Conservation (phyloP, 2,888 invertebrate genomes). For the Sceliomorpha sp. region DNA sequence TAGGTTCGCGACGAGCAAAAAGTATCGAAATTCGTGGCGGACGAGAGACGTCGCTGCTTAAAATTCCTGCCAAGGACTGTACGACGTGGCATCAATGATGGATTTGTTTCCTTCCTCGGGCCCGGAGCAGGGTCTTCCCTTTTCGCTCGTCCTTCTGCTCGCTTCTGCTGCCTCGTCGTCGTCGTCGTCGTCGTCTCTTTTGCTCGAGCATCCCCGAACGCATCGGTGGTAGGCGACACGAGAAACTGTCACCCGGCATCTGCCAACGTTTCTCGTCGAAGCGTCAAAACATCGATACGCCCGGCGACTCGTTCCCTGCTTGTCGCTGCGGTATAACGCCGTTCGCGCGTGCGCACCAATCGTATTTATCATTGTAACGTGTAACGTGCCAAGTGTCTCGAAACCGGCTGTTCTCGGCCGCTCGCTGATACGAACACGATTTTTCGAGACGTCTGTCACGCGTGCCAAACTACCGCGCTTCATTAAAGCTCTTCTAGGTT, state of each 20-base stretch:
- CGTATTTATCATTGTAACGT: constrained; percentile 56
- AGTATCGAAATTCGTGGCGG: constrained; percentile 60
- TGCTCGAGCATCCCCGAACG: constrained; percentile 33
- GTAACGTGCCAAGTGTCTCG: neutral
- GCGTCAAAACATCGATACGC: constrained; percentile 67
- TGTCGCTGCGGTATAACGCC: constrained; percentile 27
- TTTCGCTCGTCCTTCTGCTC: constrained; percentile 1
- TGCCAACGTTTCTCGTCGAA: constrained; percentile 64
- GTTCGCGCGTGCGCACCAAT: constrained; percentile 62
- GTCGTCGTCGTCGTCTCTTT: constrained; percentile 29
- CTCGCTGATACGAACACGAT: constrained; percentile 1
- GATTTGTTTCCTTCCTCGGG: constrained; percentile 62
- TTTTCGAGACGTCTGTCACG: neutral
- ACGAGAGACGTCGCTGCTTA: constrained; percentile 72
- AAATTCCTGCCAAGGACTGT: constrained; percentile 68
- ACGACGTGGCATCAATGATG: constrained; percentile 72
- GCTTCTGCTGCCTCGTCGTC: no score
- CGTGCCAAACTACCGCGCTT: neutral
- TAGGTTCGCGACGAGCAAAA: constrained; percentile 70
- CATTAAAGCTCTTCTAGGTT: no score
- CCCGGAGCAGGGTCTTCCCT: neutral
- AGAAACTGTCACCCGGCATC: constrained; percentile 66
- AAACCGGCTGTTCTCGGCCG: neutral
- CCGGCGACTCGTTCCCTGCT: constrained; percentile 1
- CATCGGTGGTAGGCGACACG: constrained; percentile 61